Conservation (phyloP, 2,888 invertebrate species). For the Drosophila gaucha region DNA sequence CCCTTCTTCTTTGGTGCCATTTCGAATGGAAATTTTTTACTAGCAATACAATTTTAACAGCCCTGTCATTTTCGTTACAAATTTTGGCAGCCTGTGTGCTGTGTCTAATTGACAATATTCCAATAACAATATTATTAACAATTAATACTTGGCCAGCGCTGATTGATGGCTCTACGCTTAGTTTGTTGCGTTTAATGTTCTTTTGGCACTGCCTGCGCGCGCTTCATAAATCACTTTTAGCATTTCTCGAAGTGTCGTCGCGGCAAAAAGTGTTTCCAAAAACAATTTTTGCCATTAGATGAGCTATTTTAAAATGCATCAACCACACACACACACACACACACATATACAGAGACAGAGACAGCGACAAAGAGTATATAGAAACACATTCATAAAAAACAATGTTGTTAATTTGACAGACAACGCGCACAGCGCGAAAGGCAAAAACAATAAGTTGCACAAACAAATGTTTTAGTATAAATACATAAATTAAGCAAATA, state of each 20-base stretch:
- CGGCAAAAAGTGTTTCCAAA: conserved; percentile 23
- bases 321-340: conserved; percentile 16
- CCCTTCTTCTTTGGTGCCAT: conserved; percentile 57
- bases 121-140: conserved; percentile 32
- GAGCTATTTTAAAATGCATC: conserved; percentile 55
- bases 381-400: conserved; percentile 38
- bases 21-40: not conserved
- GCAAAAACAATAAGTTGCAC: conserved; percentile 13
- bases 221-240: conserved; percentile 63
- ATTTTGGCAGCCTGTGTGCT: conserved; percentile 30
- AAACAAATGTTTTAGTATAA: conserved; percentile 25
- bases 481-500: conserved; percentile 18
- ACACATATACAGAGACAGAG: conserved; percentile 1
- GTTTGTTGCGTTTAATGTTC: conserved; percentile 42
- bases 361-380: not conserved
- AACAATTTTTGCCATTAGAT: conserved; percentile 38
- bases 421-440: conserved; percentile 27
- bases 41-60: conserved; percentile 1
- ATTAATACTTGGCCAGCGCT: conserved; percentile 50
- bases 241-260: conserved; percentile 29
- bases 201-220: conserved; percentile 37
- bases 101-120: conserved; percentile 28
- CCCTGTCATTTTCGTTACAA: conserved; percentile 9
- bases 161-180: conserved; percentile 59
- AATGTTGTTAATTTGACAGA: conserved; percentile 67